Percentiles rank a stretch among this genome's conserved stretches.
phyloP scores from a whole-genome alignment of 1,140 invertebrate species.

The Trinorchestia longiramus region DNA sequence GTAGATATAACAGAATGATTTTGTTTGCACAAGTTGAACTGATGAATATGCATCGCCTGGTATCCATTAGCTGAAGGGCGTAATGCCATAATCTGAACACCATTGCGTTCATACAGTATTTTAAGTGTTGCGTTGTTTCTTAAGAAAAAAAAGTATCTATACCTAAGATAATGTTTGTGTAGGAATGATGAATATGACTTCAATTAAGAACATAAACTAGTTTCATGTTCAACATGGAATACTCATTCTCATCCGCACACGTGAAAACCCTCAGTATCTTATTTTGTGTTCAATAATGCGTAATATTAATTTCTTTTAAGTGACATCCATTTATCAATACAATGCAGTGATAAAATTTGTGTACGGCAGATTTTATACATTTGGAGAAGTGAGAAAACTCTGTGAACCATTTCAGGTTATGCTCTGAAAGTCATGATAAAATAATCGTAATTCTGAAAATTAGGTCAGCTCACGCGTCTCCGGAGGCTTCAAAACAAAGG shows the following conservation, averaged over 20 bases:
- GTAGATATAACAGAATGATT: not conserved
- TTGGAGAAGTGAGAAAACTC: not conserved
- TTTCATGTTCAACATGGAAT: too few species aligned
- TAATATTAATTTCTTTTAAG: not conserved
- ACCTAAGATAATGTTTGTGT: not conserved
- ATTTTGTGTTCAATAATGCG: not conserved
- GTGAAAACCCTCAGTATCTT: not conserved
- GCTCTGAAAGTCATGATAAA: not conserved
- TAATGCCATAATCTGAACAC: not conserved
- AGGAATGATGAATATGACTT: not conserved
- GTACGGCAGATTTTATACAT: not conserved
- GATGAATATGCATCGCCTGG: not conserved
- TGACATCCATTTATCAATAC: not conserved
- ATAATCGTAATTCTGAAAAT: not conserved
- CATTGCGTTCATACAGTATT: not conserved
- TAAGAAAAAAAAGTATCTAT: not conserved
- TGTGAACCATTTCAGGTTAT: not conserved
- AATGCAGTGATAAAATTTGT: not conserved
- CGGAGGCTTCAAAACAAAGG: not conserved
- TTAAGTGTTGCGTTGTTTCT: not conserved
- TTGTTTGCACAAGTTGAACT: not conserved
- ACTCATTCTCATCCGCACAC: too few species aligned
- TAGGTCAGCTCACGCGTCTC: not conserved
- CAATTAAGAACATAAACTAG: not conserved
- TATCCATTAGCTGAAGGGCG: not conserved